Evolutionary conservation across 2,113 vertebrate genomes (phyloP).

Genomic region (Leptodactylus fuscus): DNA sequence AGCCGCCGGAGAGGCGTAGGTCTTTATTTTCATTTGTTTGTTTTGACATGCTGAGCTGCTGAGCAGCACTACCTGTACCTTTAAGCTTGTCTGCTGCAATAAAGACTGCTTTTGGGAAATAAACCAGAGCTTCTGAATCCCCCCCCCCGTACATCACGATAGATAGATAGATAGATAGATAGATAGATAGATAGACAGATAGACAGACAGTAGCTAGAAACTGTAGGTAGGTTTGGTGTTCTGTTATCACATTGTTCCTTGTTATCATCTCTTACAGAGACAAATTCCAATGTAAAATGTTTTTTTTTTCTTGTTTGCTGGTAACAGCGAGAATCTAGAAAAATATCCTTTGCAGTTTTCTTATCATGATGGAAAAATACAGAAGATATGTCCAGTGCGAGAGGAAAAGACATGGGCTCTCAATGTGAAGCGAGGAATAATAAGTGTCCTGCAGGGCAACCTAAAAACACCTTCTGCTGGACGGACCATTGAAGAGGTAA

Average conservation of each 20-base stretch:
- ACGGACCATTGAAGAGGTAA: slow-evolving; percentile 77
- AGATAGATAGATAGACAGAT: too few relatives aligned
- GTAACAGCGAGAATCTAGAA: slow-evolving; percentile 77
- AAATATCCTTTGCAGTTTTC: slow-evolving; percentile 79
- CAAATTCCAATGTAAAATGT: not conserved
- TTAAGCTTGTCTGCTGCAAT: too few relatives aligned
- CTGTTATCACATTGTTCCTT: not conserved
- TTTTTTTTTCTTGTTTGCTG: not conserved
- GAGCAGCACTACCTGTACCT: too few relatives aligned
- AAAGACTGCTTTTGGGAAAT: too few relatives aligned
- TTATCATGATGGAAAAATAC: slow-evolving; percentile 79
- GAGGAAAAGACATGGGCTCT: slow-evolving; percentile 83
- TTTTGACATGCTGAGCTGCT: too few relatives aligned
- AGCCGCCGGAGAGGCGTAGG: too few relatives aligned
- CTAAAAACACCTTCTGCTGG: slow-evolving; percentile 59
- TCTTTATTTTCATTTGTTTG: too few relatives aligned
- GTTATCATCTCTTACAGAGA: not conserved
- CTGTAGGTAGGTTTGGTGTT: not conserved
- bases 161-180: not conserved
- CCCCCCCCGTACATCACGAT: too few relatives aligned
- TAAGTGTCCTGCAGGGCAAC: slow-evolving; percentile 84
- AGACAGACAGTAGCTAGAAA: too few relatives aligned
- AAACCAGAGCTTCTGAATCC: too few relatives aligned
- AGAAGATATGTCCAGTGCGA: slow-evolving; percentile 77
- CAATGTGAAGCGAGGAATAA: slow-evolving; percentile 85